Conservation (phyloP, 2,888 invertebrate species). For the Icerya purchasi region DNA sequence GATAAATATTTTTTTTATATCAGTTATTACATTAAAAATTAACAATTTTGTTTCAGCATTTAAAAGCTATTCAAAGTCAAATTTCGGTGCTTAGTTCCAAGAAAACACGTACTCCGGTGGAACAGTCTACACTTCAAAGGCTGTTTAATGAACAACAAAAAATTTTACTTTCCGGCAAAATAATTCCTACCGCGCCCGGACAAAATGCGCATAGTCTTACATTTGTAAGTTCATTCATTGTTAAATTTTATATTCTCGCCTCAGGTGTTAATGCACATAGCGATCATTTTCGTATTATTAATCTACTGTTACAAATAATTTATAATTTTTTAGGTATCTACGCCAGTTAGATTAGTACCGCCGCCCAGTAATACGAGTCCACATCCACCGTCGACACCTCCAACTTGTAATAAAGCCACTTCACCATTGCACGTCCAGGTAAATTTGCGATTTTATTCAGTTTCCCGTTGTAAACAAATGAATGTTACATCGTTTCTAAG, state of each 20-base stretch:
- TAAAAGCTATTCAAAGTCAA: conserved; percentile 42
- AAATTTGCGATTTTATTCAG: too few species aligned
- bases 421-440: conserved; percentile 24
- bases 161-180: conserved; percentile 46
- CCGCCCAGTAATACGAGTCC: conserved; percentile 17
- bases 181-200: conserved; percentile 33
- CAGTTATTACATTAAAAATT: too few species aligned
- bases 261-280: too few species aligned
- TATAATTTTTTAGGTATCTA: conserved; percentile 18
- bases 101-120: conserved; percentile 30
- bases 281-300: too few species aligned
- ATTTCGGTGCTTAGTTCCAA: conserved; percentile 39
- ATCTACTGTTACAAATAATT: too few species aligned
- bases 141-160: conserved; percentile 46
- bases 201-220: conserved; percentile 24
- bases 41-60: too few species aligned
- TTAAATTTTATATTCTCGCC: too few species aligned
- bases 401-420: conserved; percentile 20
- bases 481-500: too few species aligned
- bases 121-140: conserved; percentile 34
- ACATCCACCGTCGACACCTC: conserved; percentile 19
- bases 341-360: conserved; percentile 18
- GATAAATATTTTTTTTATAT: too few species aligned
- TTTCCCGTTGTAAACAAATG: too few species aligned
- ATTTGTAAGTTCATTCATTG: conserved; percentile 23